Conservation (phyloP, 1,140 invertebrate genomes). For the Panulirus ornatus region DNA sequence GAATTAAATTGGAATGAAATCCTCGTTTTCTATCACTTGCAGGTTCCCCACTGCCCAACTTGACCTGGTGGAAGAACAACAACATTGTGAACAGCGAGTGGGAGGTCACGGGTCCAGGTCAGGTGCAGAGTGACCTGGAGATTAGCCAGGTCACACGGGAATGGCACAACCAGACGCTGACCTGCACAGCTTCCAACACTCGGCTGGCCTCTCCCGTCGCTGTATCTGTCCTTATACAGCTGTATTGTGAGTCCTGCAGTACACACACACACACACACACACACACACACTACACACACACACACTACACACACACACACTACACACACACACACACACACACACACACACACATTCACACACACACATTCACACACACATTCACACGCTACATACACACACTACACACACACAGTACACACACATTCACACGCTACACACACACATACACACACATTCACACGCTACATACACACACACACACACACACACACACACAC, state of each 20-base stretch:
- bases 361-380: too few relatives aligned
- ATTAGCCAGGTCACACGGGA: neutral
- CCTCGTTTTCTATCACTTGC: neutral
- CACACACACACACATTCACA: too few relatives aligned
- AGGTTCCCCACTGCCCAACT: slow-evolving; percentile 11
- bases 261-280: too few relatives aligned
- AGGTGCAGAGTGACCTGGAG: slow-evolving; percentile 36
- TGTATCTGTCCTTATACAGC: neutral
- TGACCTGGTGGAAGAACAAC: slow-evolving; percentile 47
- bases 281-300: too few relatives aligned
- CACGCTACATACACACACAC: too few relatives aligned
- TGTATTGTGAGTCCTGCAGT: slow-evolving; percentile 11
- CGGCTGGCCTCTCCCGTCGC: slow-evolving; percentile 1
- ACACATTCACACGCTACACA: too few relatives aligned
- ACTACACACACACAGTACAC: too few relatives aligned
- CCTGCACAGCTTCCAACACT: slow-evolving; percentile 24
- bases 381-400: too few relatives aligned
- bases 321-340: too few relatives aligned
- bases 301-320: too few relatives aligned
- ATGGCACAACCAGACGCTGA: slow-evolving; percentile 32
- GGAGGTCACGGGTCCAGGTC: slow-evolving; percentile 17
- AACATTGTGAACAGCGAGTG: slow-evolving; percentile 4
- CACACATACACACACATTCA: too few relatives aligned
- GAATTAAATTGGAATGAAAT: neutral
- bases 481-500: too few relatives aligned